Percentiles rank a stretch among this genome's conserved stretches.
These are phyloP conservation scores for Drosophila monieri DNA, from an alignment of 2,888 invertebrate species.

Conservation along the genomic window DNA sequence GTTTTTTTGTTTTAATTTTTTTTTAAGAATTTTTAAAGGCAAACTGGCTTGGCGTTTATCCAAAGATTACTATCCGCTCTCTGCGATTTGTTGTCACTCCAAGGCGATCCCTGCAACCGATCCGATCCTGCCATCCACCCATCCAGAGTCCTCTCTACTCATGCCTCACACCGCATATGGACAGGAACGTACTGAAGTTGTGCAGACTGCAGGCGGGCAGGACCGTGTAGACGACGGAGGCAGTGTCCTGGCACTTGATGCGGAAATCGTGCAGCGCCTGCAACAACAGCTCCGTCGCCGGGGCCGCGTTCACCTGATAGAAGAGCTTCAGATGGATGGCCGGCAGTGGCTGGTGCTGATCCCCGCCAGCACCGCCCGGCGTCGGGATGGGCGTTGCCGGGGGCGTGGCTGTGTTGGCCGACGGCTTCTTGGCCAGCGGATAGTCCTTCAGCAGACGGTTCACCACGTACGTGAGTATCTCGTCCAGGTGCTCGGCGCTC, in stretches of 20 bases:
- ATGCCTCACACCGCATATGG: constrained; percentile 92
- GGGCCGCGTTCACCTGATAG: constrained; percentile 88
- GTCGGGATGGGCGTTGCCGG: constrained; percentile 64
- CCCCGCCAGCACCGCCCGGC: constrained; percentile 52
- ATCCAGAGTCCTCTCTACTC: constrained; percentile 84
- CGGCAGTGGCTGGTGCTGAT: constrained; percentile 80
- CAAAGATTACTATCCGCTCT: constrained; percentile 20
- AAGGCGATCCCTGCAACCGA: constrained; percentile 36
- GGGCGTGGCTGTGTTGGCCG: constrained; percentile 21
- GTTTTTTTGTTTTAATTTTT: not conserved
- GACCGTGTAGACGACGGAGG: constrained; percentile 88
- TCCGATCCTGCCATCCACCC: constrained; percentile 5
- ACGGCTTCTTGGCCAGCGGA: constrained; percentile 74
- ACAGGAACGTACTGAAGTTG: constrained; percentile 92
- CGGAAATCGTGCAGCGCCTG: constrained; percentile 84
- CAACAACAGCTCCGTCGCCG: constrained; percentile 84
- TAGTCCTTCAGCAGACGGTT: constrained; percentile 85
- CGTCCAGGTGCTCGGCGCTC: constrained; percentile 85
- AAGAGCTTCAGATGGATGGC: constrained; percentile 91
- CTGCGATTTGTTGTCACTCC: constrained; percentile 10
- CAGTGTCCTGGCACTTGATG: constrained; percentile 85
- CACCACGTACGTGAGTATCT: constrained; percentile 86
- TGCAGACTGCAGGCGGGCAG: constrained; percentile 92
- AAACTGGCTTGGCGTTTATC: constrained; percentile 22
- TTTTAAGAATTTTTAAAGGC: not conserved